These are phyloP conservation scores for Cataglyphis cursor DNA, from an alignment of 2,888 invertebrate genomes.

Conservation along the genomic window DNA sequence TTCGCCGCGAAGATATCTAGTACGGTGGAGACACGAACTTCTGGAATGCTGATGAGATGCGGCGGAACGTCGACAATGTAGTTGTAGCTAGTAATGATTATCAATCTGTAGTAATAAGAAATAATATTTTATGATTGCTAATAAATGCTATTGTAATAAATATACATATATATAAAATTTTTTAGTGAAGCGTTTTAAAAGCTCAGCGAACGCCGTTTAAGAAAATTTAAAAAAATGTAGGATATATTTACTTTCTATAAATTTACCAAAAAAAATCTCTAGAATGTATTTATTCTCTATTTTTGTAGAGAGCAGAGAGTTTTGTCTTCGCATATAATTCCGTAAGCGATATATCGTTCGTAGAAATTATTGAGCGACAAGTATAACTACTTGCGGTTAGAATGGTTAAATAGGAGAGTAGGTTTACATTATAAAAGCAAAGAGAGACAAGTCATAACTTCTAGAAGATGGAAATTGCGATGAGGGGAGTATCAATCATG, in stretches of 20 bases:
- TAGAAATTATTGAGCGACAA: neutral
- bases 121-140: neutral
- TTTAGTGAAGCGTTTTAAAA: neutral
- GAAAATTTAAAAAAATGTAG: neutral
- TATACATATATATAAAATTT: neutral
- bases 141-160: neutral
- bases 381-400: neutral
- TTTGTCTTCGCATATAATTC: neutral
- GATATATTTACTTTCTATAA: neutral
- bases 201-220: neutral
- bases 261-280: neutral
- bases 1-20: neutral
- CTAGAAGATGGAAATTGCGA: conserved; percentile 17
- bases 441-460: neutral
- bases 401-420: conserved; percentile 1
- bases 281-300: neutral
- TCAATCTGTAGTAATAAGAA: neutral
- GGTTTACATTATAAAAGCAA: neutral
- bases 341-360: neutral
- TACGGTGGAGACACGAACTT: neutral
- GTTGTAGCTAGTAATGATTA: neutral
- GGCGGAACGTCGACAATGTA: conserved; percentile 1
- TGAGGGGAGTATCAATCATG: conserved; percentile 34
- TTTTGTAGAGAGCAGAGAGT: neutral
- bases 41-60: neutral